These are phyloP conservation scores for Proisotoma minuta DNA, from an alignment of 2,888 invertebrate species.

Conservation along the genomic window DNA sequence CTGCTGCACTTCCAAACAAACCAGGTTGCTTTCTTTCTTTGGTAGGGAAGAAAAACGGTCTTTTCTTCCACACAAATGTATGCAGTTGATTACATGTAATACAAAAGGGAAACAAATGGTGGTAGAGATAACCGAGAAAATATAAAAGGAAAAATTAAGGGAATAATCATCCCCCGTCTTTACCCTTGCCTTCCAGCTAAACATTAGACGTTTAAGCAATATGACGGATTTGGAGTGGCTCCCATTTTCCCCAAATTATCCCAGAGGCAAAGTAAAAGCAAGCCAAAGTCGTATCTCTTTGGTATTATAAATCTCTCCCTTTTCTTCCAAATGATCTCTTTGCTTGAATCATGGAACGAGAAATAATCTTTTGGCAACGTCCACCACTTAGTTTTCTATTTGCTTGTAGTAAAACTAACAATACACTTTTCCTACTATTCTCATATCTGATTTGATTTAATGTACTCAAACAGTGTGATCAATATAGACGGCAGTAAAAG, in stretches of 20 bases:
- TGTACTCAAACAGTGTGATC: background rate
- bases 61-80: no score
- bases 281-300: background rate
- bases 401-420: background rate
- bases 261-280: background rate
- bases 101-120: conserved; percentile 17
- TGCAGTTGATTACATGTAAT: no score
- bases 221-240: conserved; percentile 1
- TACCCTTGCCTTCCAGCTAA: background rate
- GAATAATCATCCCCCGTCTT: conserved; percentile 14
- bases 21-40: background rate
- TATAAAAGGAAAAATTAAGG: conserved; percentile 14
- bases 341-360: background rate
- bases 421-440: background rate
- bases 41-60: background rate
- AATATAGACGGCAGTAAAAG: background rate
- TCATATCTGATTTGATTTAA: background rate
- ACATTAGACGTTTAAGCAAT: background rate
- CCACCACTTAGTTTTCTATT: conserved; percentile 5
- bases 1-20: background rate
- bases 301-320: background rate
- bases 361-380: conserved; percentile 2
- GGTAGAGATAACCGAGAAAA: background rate
- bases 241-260: conserved; percentile 1
- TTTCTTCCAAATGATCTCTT: background rate